A percentile compares a stretch with the other conserved stretches of the same genome.
Conservation (phyloP, 2,797 vertebrate species). For the Spatula versicolor region DNA sequence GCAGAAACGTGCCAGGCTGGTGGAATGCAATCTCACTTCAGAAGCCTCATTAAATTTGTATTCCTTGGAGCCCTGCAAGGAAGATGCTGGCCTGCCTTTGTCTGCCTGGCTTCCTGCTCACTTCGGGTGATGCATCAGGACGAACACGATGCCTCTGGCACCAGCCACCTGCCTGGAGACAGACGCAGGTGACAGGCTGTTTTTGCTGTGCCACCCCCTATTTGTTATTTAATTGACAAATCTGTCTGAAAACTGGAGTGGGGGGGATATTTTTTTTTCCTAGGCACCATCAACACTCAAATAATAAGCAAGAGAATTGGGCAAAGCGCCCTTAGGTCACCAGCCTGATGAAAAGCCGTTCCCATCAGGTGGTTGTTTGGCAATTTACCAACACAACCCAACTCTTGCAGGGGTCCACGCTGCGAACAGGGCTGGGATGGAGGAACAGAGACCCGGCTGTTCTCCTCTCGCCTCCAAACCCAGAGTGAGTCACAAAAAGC, state of each 20-base stretch:
- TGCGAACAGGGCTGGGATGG: background rate
- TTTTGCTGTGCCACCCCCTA: background rate
- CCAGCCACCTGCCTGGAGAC: background rate
- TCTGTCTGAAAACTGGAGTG: background rate
- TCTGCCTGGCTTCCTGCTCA: background rate
- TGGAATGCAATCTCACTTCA: background rate
- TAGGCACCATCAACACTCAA: background rate
- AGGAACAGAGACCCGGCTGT: background rate
- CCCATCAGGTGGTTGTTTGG: background rate
- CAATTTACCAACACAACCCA: background rate
- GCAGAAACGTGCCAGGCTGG: background rate
- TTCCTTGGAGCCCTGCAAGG: background rate
- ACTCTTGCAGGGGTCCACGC: background rate
- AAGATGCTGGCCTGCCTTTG: conserved; percentile 25
- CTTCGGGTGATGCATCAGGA: background rate
- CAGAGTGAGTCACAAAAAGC: background rate
- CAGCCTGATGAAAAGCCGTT: background rate
- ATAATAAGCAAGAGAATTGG: background rate
- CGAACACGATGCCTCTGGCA: background rate
- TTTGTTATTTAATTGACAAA: background rate
- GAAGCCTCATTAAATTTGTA: conserved; percentile 39
- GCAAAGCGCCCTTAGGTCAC: background rate
- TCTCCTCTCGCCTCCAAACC: background rate
- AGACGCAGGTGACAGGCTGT: background rate
- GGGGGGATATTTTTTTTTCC: background rate